Conservation (phyloP, 2,113 vertebrate genomes). For the Mystacornis crossleyi region DNA sequence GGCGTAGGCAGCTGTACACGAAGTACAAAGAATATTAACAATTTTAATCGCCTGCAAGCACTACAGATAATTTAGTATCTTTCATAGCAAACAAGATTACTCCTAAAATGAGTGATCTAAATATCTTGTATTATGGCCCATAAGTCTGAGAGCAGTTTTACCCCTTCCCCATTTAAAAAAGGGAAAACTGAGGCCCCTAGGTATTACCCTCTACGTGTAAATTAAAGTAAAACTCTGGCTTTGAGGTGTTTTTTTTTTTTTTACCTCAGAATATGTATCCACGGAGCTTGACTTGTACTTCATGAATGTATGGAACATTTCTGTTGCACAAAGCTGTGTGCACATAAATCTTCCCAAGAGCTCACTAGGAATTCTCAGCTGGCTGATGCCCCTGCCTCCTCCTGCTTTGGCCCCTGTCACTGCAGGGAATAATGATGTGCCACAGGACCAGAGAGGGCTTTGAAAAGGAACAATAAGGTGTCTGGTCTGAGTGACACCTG, state of each 20-base stretch:
- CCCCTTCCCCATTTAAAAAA: background rate
- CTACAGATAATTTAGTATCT: background rate
- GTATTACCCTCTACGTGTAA: background rate
- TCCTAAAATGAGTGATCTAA: background rate
- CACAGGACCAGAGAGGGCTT: background rate
- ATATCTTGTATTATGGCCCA: background rate
- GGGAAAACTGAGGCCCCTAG: background rate
- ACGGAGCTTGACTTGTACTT: background rate
- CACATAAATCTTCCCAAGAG: background rate
- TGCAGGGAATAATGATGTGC: background rate
- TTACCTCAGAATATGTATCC: background rate
- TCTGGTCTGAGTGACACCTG: background rate
- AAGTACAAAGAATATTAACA: conserved; percentile 1
- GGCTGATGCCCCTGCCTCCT: background rate
- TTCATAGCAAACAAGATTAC: background rate
- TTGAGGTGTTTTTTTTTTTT: too few relatives aligned
- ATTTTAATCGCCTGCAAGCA: background rate
- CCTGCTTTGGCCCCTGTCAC: background rate
- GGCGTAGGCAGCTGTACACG: conserved; percentile 6
- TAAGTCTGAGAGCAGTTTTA: background rate
- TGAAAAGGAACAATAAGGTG: background rate
- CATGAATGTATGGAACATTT: background rate
- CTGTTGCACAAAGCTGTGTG: background rate
- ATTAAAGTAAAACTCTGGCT: accelerated
- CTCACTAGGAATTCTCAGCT: background rate